Evolutionary conservation across 23 tunicate genomes (phyloP), one percentile per base, ranked within the genome.

Genomic region (Botrylloides violaceus): DNA sequence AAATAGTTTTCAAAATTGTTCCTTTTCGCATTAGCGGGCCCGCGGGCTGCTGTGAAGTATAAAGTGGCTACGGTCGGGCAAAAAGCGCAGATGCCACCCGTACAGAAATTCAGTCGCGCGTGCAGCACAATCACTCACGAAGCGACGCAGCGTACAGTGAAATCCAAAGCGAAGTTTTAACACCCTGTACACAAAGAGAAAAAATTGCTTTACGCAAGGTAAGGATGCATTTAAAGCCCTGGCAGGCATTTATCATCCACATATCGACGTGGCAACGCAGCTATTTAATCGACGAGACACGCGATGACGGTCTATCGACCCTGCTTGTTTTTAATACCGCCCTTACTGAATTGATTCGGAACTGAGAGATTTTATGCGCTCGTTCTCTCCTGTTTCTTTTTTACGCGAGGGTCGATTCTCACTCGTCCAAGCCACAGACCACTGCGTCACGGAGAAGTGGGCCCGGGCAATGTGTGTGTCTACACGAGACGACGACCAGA

Each of bases 381-480:
- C 64, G 64, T 59, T n/a, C 64, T 5, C 64, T 9, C 29, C 19
- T 2, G 71, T 65, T 65, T 65, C 71, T 33, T 65, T 65, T 29
- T 65, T 18, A 65, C 21, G 43, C 38, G 71, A 29, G 43, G 29
- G 64, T 6, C 43, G 71, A 29, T 65, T 31, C 71, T 32, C 71
- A 31, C 71, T 59, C 64, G 64, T 65, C 71, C 71, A 31, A 65
- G 43, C 71, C 71, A 65, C 71, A 29, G 29, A 65, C 29, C 43
- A 59, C 34, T 24, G 31, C 71, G 71, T 29, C 71, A 65, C 1
- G 31, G 71, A 65, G 71, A 65, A 65, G 53, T 20, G 71, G 71
- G 71, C 71, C 71, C 31, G 71, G 71, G 31, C 71, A 20, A 31
- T 32, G 21, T 65, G 23, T 29, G 43, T 32, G 23, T 20, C 20